Conservation (phyloP, 2,888 invertebrate species). For the Deilephila porcellus region DNA sequence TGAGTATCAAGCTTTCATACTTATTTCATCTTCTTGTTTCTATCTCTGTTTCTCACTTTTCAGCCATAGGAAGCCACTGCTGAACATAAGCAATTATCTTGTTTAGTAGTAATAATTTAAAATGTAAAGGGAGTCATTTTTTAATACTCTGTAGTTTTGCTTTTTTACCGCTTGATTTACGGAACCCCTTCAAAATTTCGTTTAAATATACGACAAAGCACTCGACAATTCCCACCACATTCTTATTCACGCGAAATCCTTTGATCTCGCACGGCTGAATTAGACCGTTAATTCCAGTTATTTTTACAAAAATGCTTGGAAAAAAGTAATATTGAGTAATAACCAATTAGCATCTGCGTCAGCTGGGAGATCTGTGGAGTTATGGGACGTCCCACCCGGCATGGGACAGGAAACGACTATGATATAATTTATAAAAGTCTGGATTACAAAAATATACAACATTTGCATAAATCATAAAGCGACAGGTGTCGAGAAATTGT, state of each 20-base stretch:
- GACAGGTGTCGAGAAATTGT: not conserved
- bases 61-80: no score
- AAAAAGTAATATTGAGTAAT: constrained; percentile 49
- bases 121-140: no score
- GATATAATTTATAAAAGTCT: constrained; percentile 23
- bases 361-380: constrained; percentile 41
- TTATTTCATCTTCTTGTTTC: not conserved
- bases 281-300: constrained; percentile 44
- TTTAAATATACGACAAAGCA: not conserved
- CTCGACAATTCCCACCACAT: not conserved
- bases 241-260: constrained; percentile 34
- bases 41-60: no score
- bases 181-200: not conserved
- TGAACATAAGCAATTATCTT: no score
- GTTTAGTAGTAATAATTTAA: not conserved
- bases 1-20: not conserved
- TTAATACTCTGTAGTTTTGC: no score
- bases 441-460: not conserved
- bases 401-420: constrained; percentile 46
- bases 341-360: constrained; percentile 48
- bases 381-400: constrained; percentile 24
- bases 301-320: constrained; percentile 50
- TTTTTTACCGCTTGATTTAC: not conserved
- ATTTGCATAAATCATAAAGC: not conserved
- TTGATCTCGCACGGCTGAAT: constrained; percentile 51